Base-by-base conservation (phyloP, 2,888 invertebrate genomes). In the Caenorhabditis sp. region DNA sequence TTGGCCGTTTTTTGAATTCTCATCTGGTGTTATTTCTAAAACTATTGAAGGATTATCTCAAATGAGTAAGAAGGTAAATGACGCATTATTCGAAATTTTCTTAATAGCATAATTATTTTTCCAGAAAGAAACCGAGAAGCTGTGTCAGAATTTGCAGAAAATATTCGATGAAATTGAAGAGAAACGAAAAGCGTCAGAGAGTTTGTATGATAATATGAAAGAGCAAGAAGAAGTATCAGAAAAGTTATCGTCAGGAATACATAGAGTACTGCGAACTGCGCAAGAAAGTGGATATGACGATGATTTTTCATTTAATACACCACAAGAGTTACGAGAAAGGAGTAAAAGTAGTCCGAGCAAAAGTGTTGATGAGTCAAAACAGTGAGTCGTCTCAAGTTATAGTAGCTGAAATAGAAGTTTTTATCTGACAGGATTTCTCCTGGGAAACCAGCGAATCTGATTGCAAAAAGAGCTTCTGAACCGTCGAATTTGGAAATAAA, bases 251-350 rank as follows among this genome's bases (percentile, higher is more conserved):
- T 66, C 70, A 17, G 78, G 78, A 26, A 71, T 78, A n/a, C 70
- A 78, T 56, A 61, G 64, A 38, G 78, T 72, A 10, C 63, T 73
- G 8, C 61, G 66, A 63, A 69, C 61, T 1, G 70, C 25, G 14
- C 61, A 67, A n/a, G 62, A 67, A 54, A 68, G 70, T 62, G 76
- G 78, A 17, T 66, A 73, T 63, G 81, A 78, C 52, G 76, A 81
- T 66, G 75, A 81, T 52, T 78, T 78, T 74, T 59, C 70, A 1
- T 77, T 78, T 50, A 50, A 63, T 12, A 65, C 67, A n/a, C 72
- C 79, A 5, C 61, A 65, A 61, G 67, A 66, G 2, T 67, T 79
- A n/a, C 63, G 75, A n/a, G 76, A 79, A 63, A 27, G 77, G 10
- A 67, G 67, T 36, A 58, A 70, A 26, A 75, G 75, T 60, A 66